Percentiles rank a stretch among this genome's conserved stretches.
phyloP scores from a whole-genome alignment of 2,888 invertebrate species.

The Aradus depressus region DNA sequence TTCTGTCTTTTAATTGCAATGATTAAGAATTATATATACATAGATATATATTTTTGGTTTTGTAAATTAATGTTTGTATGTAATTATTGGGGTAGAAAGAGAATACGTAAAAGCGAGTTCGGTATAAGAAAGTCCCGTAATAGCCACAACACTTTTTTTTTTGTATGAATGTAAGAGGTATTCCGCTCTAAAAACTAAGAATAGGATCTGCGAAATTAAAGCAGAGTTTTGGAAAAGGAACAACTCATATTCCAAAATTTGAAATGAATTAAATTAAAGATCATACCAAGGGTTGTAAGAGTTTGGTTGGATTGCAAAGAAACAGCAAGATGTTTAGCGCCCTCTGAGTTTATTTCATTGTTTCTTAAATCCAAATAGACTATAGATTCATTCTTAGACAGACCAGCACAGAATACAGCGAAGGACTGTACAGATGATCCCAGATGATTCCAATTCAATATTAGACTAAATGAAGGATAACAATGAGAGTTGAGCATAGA shows the following conservation, averaged over 20 bases:
- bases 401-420: conserved; percentile 22
- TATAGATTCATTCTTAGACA: conserved; percentile 18
- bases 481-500: no score
- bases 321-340: conserved; percentile 19
- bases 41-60: no score
- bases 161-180: no score
- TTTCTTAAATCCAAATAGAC: conserved; percentile 24
- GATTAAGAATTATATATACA: no score
- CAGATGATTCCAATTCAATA: conserved; percentile 26
- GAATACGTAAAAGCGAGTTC: no score
- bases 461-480: conserved; percentile 16
- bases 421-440: conserved; percentile 24
- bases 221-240: no score
- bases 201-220: not conserved
- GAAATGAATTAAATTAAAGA: not conserved
- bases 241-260: not conserved
- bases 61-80: no score
- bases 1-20: no score
- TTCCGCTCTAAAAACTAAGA: not conserved
- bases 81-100: no score
- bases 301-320: conserved; percentile 18
- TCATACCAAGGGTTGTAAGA: conserved; percentile 21
- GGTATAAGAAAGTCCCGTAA: no score
- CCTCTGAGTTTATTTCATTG: conserved; percentile 23
- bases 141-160: no score